A percentile compares a stretch with the other conserved stretches of the same genome.
phyloP scores from a whole-genome alignment of 2,113 vertebrate genomes.

The Todiramphus chloris region DNA sequence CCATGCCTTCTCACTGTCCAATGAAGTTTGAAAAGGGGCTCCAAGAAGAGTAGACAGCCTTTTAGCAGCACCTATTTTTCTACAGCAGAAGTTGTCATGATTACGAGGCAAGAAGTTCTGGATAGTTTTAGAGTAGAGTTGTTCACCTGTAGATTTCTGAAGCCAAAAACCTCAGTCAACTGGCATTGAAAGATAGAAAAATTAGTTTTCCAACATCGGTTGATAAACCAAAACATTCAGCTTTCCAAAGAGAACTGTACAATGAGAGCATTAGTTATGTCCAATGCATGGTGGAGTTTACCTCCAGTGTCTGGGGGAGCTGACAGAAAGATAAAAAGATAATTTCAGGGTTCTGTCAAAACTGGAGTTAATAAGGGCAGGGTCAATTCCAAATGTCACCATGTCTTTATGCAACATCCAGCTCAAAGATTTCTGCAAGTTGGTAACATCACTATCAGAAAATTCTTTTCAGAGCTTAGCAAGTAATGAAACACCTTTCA shows the following conservation, averaged over 20 bases:
- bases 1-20: neutral
- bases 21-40: neutral
- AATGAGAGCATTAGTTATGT: neutral
- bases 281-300: neutral
- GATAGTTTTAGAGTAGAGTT: neutral
- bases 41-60: neutral
- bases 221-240: neutral
- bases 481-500: slow-evolving; percentile 63
- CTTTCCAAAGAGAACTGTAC: neutral
- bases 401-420: neutral
- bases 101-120: neutral
- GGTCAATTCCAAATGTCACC: slow-evolving; percentile 46
- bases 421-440: slow-evolving; percentile 16
- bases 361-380: slow-evolving; percentile 23
- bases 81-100: neutral
- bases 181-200: neutral
- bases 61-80: neutral
- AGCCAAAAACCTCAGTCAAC: neutral
- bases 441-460: slow-evolving; percentile 46
- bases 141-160: neutral
- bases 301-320: neutral
- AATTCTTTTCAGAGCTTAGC: slow-evolving; percentile 48
- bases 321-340: neutral
- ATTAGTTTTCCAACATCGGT: neutral
- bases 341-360: slow-evolving; percentile 3